phyloP scores from a whole-genome alignment of 2,888 invertebrate species.

The Neoscelio sp. region DNA sequence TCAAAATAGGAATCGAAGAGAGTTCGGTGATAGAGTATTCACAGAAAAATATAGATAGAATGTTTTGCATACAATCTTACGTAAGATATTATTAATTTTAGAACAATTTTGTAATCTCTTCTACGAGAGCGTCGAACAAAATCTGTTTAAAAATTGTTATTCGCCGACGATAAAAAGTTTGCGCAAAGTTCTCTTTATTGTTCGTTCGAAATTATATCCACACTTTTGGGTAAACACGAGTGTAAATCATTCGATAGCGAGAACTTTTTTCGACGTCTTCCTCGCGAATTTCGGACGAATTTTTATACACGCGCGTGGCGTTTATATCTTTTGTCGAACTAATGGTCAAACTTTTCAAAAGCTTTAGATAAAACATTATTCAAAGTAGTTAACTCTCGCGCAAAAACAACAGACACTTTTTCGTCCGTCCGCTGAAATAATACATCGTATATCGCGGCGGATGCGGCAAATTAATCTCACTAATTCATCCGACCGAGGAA shows the following conservation, averaged over 20 bases:
- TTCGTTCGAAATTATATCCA: slow-evolving; percentile 51
- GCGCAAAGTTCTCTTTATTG: slow-evolving; percentile 28
- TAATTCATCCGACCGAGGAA: too few species aligned
- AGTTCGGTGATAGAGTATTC: too few species aligned
- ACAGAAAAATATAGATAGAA: not conserved
- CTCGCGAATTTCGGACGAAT: slow-evolving; percentile 39
- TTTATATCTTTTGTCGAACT: slow-evolving; percentile 53
- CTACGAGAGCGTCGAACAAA: slow-evolving; percentile 4
- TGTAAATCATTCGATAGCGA: slow-evolving; percentile 64
- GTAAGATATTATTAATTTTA: too few species aligned
- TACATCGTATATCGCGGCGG: not conserved
- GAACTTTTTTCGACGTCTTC: slow-evolving; percentile 55
- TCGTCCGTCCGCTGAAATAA: slow-evolving; percentile 9
- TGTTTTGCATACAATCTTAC: not conserved
- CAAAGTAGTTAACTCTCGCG: slow-evolving; percentile 47
- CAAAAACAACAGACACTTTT: slow-evolving; percentile 8
- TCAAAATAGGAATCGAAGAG: slow-evolving; percentile 25
- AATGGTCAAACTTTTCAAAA: slow-evolving; percentile 58
- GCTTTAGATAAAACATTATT: slow-evolving; percentile 52
- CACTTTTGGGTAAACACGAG: slow-evolving; percentile 58
- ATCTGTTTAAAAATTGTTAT: not conserved
- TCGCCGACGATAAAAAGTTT: slow-evolving; percentile 16
- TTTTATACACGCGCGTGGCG: slow-evolving; percentile 34
- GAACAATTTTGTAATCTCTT: too few species aligned
- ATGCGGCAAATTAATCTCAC: too few species aligned